Percentiles rank a stretch among this genome's conserved stretches.
Evolutionary conservation across 2,888 invertebrate species (phyloP).

Genomic region (Brachyopa scutellaris): DNA sequence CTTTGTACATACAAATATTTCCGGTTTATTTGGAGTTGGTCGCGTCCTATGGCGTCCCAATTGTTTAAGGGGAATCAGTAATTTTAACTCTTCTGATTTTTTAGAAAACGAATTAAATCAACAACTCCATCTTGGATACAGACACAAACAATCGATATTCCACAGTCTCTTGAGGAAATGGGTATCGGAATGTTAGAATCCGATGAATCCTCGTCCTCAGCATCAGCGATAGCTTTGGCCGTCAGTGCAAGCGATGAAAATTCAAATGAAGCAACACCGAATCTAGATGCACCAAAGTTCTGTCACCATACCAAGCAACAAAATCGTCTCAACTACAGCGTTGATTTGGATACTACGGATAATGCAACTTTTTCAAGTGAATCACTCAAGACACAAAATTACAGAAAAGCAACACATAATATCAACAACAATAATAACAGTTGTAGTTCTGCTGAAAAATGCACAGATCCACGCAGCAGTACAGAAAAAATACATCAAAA

Average conservation of each 20-base stretch:
- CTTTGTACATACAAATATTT: too few species aligned
- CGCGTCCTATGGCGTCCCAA: too few species aligned
- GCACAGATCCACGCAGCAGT: slow-evolving; percentile 64
- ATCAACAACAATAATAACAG: slow-evolving; percentile 47
- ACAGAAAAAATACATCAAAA: slow-evolving; percentile 75
- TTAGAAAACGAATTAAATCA: slow-evolving; percentile 78
- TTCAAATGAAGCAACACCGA: slow-evolving; percentile 79
- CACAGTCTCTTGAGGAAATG: slow-evolving; percentile 82
- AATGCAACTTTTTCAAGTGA: slow-evolving; percentile 77
- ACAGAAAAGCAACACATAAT: slow-evolving; percentile 9
- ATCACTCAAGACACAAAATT: slow-evolving; percentile 73
- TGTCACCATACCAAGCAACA: slow-evolving; percentile 74
- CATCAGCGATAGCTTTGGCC: slow-evolving; percentile 76
- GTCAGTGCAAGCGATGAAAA: slow-evolving; percentile 79
- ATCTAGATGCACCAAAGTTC: slow-evolving; percentile 77
- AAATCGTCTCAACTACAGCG: slow-evolving; percentile 74
- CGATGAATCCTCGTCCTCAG: slow-evolving; percentile 81
- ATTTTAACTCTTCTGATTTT: slow-evolving; percentile 45
- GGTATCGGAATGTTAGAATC: slow-evolving; percentile 85
- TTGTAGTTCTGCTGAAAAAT: slow-evolving; percentile 61
- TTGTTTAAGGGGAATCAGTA: too few species aligned
- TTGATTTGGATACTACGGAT: slow-evolving; percentile 74
- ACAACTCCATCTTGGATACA: slow-evolving; percentile 75
- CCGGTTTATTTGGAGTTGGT: too few species aligned
- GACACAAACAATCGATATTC: slow-evolving; percentile 67